phyloP scores from a whole-genome alignment of 2,113 vertebrate species.

The Pedionomus torquatus region DNA sequence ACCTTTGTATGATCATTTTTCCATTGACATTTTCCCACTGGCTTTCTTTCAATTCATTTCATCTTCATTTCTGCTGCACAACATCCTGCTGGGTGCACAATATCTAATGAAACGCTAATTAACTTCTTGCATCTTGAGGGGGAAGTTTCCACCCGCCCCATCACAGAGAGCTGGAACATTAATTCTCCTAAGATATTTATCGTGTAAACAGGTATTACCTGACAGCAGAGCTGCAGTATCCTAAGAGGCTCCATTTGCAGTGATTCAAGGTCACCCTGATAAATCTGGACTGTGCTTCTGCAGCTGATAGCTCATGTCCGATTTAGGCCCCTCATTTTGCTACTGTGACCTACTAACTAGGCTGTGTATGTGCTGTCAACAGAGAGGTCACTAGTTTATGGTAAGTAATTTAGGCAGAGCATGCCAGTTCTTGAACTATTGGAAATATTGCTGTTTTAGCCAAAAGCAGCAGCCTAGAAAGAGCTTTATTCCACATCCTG shows the following conservation, averaged over 20 bases:
- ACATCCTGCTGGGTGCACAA: neutral
- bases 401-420: neutral
- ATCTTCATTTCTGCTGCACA: constrained; percentile 11
- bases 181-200: constrained; percentile 62
- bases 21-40: neutral
- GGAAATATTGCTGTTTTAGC: neutral
- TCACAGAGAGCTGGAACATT: neutral
- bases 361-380: neutral
- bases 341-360: constrained; percentile 30
- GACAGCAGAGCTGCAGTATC: constrained; percentile 63
- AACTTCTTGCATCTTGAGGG: constrained; percentile 8
- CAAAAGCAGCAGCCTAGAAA: neutral
- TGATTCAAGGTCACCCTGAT: constrained; percentile 69
- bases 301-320: constrained; percentile 23
- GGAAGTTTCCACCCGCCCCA: neutral
- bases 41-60: neutral
- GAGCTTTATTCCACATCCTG: neutral
- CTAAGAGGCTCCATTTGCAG: constrained; percentile 65
- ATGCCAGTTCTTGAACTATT: neutral
- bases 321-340: constrained; percentile 52
- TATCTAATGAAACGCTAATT: constrained; percentile 43
- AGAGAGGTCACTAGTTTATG: neutral
- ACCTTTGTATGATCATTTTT: neutral
- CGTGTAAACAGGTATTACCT: constrained; percentile 68
- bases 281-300: constrained; percentile 60